Percentiles rank a stretch among this genome's conserved stretches.
Evolutionary conservation across 92 coral and sea anemone genomes (phyloP).

Genomic region (Zoanthus sansibaricus): DNA sequence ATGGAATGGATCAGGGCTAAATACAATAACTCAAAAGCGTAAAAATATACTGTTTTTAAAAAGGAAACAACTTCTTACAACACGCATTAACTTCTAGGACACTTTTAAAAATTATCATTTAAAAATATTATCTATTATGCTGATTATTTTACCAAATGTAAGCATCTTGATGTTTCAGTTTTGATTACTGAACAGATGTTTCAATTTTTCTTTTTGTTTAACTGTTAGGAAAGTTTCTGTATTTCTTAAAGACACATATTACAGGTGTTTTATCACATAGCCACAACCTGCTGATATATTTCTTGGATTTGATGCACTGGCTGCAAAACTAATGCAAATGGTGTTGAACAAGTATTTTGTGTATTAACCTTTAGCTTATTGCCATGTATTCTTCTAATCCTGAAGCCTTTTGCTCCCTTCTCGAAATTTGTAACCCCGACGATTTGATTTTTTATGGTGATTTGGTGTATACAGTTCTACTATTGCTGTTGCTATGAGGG

Average conservation of each 20-base stretch:
- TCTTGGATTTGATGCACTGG: conserved; percentile 61
- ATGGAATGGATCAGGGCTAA: too few relatives aligned
- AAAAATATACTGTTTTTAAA: background rate
- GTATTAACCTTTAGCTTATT: too few relatives aligned
- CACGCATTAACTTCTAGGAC: background rate
- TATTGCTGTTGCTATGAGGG: too few relatives aligned
- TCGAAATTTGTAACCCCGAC: too few relatives aligned
- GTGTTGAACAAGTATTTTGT: too few relatives aligned
- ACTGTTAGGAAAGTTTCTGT: conserved; percentile 49
- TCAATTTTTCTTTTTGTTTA: background rate
- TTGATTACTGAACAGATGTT: background rate
- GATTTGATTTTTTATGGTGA: too few relatives aligned
- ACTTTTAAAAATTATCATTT: too few relatives aligned
- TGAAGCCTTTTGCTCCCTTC: too few relatives aligned
- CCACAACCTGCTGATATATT: conserved; percentile 60
- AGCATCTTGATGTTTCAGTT: too few relatives aligned
- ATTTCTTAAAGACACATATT: conserved; percentile 62
- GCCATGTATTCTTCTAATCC: too few relatives aligned
- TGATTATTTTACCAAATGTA: background rate
- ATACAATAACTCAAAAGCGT: too few relatives aligned
- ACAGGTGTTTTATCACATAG: conserved; percentile 68
- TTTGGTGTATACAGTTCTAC: too few relatives aligned
- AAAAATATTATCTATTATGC: background rate
- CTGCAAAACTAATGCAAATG: background rate
- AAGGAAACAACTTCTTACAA: background rate